phyloP scores from a whole-genome alignment of 1,140 invertebrate genomes.

The Mactra quadrangularis region DNA sequence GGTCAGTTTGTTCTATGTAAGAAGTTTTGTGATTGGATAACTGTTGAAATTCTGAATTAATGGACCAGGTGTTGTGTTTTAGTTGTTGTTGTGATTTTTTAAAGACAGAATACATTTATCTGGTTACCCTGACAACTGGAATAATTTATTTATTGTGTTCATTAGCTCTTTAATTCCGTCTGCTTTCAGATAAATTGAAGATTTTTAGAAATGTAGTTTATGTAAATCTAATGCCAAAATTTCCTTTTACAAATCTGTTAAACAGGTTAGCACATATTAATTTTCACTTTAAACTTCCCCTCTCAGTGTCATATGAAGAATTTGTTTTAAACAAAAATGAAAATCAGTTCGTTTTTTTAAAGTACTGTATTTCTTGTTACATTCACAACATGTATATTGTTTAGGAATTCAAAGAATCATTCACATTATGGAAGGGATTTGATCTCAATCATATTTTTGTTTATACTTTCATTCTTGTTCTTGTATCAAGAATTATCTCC shows the following conservation, averaged over 20 bases:
- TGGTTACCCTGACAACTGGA: constrained; percentile 6
- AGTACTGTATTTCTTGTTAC: no score
- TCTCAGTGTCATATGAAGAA: no score
- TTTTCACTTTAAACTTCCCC: no score
- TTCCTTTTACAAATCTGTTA: background rate
- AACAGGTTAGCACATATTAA: no score
- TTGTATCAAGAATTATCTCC: no score
- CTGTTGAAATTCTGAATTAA: constrained; percentile 21
- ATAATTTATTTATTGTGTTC: background rate
- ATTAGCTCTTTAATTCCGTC: background rate
- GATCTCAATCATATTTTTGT: no score
- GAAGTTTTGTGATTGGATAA: constrained; percentile 32
- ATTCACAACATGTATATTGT: no score
- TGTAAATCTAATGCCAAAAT: background rate
- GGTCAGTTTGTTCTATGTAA: constrained; percentile 15
- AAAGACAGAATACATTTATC: background rate
- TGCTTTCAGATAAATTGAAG: background rate
- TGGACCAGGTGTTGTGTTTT: constrained; percentile 43
- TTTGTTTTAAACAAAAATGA: no score
- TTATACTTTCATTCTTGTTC: no score
- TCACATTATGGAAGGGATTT: no score
- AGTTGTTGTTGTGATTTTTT: constrained; percentile 22
- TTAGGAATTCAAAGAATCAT: no score
- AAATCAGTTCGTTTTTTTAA: no score
- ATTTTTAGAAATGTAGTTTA: background rate